phyloP scores from a whole-genome alignment of 2,797 vertebrate species.

The Chrosomus eos region DNA sequence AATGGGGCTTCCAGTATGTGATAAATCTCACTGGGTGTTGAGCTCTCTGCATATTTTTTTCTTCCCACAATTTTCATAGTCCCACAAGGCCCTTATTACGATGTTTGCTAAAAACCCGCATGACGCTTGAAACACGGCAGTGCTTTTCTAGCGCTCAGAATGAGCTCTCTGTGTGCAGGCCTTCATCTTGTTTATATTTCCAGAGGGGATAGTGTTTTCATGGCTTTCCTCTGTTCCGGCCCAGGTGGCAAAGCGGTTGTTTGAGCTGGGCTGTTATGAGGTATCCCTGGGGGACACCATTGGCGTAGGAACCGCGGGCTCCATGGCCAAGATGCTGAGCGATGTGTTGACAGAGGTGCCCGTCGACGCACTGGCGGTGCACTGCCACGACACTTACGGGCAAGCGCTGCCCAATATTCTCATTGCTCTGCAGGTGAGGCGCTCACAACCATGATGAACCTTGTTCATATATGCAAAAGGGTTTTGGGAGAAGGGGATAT shows the following conservation, averaged over 20 bases:
- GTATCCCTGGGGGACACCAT: slow-evolving; percentile 92
- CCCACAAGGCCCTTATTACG: slow-evolving; percentile 56
- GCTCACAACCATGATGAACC: slow-evolving; percentile 18
- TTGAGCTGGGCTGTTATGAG: slow-evolving; percentile 93
- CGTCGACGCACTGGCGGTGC: slow-evolving; percentile 84
- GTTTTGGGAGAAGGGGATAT: neutral
- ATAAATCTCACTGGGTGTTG: slow-evolving; percentile 22
- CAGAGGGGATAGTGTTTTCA: slow-evolving; percentile 53
- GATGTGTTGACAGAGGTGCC: slow-evolving; percentile 90
- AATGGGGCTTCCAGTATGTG: slow-evolving; percentile 3
- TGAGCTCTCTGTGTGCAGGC: slow-evolving; percentile 53
- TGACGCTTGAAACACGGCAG: slow-evolving; percentile 22
- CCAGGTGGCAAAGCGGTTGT: slow-evolving; percentile 89
- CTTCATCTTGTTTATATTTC: slow-evolving; percentile 60
- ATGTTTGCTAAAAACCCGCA: slow-evolving; percentile 54
- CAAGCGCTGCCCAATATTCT: slow-evolving; percentile 95
- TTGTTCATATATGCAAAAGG: slow-evolving; percentile 30
- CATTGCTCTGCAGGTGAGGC: slow-evolving; percentile 90
- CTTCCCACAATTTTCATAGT: slow-evolving; percentile 41
- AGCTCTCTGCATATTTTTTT: slow-evolving; percentile 43
- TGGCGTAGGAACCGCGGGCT: slow-evolving; percentile 90
- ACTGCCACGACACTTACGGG: slow-evolving; percentile 95
- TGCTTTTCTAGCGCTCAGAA: slow-evolving; percentile 51
- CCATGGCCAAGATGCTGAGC: slow-evolving; percentile 88
- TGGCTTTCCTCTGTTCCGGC: slow-evolving; percentile 51